Evolutionary conservation across 2,888 invertebrate species (phyloP).

Genomic region (Euzetes globulus): DNA sequence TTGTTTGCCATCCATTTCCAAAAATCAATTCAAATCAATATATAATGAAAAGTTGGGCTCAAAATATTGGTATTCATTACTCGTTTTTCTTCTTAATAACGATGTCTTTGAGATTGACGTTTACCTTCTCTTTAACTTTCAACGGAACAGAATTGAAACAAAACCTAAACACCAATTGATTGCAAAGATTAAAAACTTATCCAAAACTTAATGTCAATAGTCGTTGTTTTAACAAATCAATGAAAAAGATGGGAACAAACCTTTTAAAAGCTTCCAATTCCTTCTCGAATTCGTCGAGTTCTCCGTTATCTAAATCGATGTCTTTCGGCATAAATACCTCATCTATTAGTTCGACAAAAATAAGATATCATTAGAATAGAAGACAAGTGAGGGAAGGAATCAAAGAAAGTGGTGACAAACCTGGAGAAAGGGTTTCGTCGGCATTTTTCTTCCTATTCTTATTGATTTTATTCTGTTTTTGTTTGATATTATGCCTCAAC

Average conservation of each 20-base stretch:
- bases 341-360: conserved; percentile 45
- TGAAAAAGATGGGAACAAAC: conserved; percentile 41
- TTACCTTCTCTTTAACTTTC: conserved; percentile 60
- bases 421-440: conserved; percentile 38
- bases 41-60: too few species aligned
- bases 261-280: conserved; percentile 80
- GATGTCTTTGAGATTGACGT: conserved; percentile 66
- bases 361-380: conserved; percentile 21
- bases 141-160: conserved; percentile 65
- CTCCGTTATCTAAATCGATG: conserved; percentile 65
- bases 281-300: conserved; percentile 68
- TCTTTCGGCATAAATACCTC: conserved; percentile 75
- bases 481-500: background rate
- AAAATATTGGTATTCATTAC: background rate
- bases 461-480: conserved; percentile 13
- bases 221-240: background rate
- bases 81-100: conserved; percentile 28
- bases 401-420: conserved; percentile 18
- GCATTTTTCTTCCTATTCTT: conserved; percentile 44
- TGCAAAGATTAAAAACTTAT: too few species aligned
- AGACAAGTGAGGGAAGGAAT: background rate
- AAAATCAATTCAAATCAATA: background rate
- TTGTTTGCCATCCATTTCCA: background rate
- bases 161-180: conserved; percentile 31
- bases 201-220: background rate